Base-by-base conservation (phyloP, 2,113 vertebrate genomes). In the Pelvicachromis taeniatus region DNA sequence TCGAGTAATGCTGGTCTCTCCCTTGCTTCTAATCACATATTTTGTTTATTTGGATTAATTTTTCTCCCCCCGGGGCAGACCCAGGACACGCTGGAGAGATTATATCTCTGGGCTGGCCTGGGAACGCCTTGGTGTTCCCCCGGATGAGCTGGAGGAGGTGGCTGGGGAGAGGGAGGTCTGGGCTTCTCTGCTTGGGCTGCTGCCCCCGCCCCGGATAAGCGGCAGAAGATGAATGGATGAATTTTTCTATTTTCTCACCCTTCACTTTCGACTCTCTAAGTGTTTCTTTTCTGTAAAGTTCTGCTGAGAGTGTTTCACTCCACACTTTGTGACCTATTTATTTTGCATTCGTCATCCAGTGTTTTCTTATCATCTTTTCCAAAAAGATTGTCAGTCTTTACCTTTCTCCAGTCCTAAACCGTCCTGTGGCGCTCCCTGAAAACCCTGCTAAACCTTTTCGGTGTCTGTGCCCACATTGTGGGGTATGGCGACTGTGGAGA, bases 381-480 rank as follows among this genome's bases (percentile, higher is more conserved):
- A 80, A 78, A 78, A 35, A 65, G 80, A 75, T 65, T 61, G 33
- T 68, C 70, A 61, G 65, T n/a, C 35, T 56, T 52, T 59, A 80
- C 70, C 33, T 82, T 65, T 4, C 33, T 80, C 63, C 78, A 31
- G 70, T 48, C 52, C 85, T 81, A 85, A 89, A 33, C 26, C 77
- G 70, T 81, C 29, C 68, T 48, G 59, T 54, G 23, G 17, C 77
- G 50, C 1, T 85, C 40, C 68, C 77, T 1, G 40, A 70, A 42
- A 65, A 68, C 23, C 19, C 70, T 6, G 50, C 31, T 56, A 84
- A 86, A 68, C 54, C 77, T 88, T 79, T 38, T 59, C 45, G 78
- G 82, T 77, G 55, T 82, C 59, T 80, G 31, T 9, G 59, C 65
- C 68, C 91, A 85, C 40, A 75, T 83, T 85, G 58, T 35, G 17